Percentiles rank a stretch among this genome's conserved stretches.
phyloP scores from a whole-genome alignment of 2,888 invertebrate species.

The Volucella zonaria region DNA sequence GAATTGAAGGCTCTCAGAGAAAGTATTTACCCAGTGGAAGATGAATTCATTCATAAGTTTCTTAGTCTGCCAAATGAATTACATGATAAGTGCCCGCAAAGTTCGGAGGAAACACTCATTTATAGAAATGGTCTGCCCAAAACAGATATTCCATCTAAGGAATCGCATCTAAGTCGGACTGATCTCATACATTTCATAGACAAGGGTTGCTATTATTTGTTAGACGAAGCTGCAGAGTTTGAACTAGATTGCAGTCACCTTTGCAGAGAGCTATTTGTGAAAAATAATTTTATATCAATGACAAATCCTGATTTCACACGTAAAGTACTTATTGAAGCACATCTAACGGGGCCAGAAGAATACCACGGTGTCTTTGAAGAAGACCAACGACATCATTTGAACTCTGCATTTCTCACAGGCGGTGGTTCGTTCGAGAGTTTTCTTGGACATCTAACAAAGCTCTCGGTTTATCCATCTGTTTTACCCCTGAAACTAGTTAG shows the following conservation, averaged over 20 bases:
- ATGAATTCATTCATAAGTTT: constrained; percentile 86
- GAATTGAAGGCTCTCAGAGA: constrained; percentile 87
- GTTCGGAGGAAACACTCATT: constrained; percentile 76
- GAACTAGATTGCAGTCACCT: constrained; percentile 84
- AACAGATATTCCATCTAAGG: constrained; percentile 75
- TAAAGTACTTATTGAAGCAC: constrained; percentile 89
- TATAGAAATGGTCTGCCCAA: constrained; percentile 77
- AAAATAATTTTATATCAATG: constrained; percentile 85
- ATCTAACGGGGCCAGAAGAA: constrained; percentile 84
- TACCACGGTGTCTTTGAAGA: constrained; percentile 86
- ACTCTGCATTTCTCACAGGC: constrained; percentile 89
- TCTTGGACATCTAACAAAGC: constrained; percentile 86
- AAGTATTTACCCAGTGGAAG: constrained; percentile 88
- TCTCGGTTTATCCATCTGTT: constrained; percentile 84
- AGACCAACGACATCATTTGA: constrained; percentile 82
- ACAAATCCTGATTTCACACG: constrained; percentile 91
- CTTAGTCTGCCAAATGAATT: constrained; percentile 88
- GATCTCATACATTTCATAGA: constrained; percentile 80
- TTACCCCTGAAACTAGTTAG: constrained; percentile 89
- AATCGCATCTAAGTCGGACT: constrained; percentile 80
- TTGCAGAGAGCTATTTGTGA: constrained; percentile 79
- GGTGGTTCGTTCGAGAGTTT: constrained; percentile 89
- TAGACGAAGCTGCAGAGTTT: constrained; percentile 88
- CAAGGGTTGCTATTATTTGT: constrained; percentile 85
- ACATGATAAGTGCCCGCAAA: constrained; percentile 85